Evolutionary conservation across 2,113 vertebrate species (phyloP).

Genomic region (Sceloporus tristichus): DNA sequence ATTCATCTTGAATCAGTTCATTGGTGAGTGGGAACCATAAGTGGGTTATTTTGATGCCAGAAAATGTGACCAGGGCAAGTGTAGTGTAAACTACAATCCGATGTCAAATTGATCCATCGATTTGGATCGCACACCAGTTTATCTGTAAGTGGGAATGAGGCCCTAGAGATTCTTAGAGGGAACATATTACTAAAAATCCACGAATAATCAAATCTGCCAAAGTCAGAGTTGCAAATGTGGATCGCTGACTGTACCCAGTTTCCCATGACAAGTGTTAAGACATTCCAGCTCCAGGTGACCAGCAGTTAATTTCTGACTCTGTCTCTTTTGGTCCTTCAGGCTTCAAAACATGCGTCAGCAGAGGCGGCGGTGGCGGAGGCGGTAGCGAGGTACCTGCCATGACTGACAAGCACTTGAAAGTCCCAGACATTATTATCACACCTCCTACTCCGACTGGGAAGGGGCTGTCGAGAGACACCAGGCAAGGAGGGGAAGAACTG

Average conservation of each 20-base stretch:
- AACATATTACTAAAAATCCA: too few species aligned
- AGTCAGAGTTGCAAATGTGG: too few species aligned
- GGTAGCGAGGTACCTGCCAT: background rate
- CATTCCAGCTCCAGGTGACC: rapidly evolving
- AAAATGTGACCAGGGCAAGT: too few species aligned
- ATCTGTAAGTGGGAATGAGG: too few species aligned
- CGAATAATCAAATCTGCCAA: too few species aligned
- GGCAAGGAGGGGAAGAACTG: constrained; percentile 7
- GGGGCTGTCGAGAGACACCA: constrained; percentile 52
- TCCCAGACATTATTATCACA: constrained; percentile 82
- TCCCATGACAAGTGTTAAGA: background rate
- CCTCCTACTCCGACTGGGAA: constrained; percentile 79
- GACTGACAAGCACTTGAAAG: constrained; percentile 63
- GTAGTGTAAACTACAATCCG: too few species aligned
- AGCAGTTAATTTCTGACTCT: background rate
- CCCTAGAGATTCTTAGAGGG: too few species aligned
- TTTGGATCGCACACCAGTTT: too few species aligned
- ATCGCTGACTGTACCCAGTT: background rate
- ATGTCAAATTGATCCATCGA: too few species aligned
- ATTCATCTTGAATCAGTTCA: too few species aligned
- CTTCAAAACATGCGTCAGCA: constrained; percentile 76
- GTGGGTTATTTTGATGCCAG: too few species aligned
- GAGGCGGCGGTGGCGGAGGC: constrained; percentile 2
- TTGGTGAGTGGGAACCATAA: too few species aligned
- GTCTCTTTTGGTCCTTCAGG: constrained; percentile 60